These are phyloP conservation scores for Sebastes matsubarae DNA, from an alignment of 2,797 vertebrate species.

Conservation along the genomic window DNA sequence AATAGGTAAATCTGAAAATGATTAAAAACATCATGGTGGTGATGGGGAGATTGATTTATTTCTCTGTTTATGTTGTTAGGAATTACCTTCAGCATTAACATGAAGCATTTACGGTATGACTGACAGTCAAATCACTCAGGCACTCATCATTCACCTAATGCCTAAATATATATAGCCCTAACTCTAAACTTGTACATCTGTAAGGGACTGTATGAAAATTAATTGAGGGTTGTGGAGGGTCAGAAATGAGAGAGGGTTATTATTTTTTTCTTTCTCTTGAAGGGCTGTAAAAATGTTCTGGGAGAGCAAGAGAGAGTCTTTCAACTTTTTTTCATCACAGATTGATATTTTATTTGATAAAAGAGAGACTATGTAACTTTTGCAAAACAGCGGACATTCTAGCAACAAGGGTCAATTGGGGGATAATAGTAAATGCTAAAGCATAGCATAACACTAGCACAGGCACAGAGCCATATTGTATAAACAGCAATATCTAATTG, in stretches of 20 bases:
- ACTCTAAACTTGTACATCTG: background rate
- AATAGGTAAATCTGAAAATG: background rate
- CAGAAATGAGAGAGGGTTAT: background rate
- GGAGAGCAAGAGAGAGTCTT: background rate
- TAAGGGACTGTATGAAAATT: background rate
- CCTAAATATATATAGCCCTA: background rate
- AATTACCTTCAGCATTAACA: background rate
- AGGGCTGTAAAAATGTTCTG: background rate
- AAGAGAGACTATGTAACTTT: background rate
- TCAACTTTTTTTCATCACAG: background rate
- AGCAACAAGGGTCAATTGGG: background rate
- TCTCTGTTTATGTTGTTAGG: background rate
- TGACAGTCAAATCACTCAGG: background rate
- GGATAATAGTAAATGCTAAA: background rate
- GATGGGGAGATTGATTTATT: background rate
- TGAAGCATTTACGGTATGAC: background rate
- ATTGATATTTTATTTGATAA: background rate
- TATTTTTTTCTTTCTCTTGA: background rate
- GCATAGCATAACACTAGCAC: background rate
- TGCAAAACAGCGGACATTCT: background rate
- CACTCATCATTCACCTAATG: background rate
- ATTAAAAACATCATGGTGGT: background rate
- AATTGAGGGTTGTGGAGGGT: background rate
- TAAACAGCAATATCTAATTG: background rate
- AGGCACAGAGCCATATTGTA: background rate